Percentiles rank a stretch among this genome's conserved stretches.
Evolutionary conservation across 2,113 vertebrate species (phyloP).

Genomic region (Formicarius rufipectus): DNA sequence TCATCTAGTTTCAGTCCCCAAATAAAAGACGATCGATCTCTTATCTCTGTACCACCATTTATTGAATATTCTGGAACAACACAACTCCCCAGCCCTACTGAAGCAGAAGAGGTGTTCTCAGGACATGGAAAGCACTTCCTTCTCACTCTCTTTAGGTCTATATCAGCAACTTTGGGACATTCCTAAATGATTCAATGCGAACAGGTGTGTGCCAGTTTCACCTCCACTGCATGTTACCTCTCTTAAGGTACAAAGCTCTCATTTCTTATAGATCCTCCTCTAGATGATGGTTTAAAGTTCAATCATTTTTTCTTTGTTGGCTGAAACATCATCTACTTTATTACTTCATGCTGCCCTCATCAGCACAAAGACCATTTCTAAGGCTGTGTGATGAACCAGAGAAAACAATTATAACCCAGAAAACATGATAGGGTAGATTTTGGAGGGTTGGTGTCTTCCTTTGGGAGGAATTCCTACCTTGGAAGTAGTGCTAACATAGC

Average conservation of each 20-base stretch:
- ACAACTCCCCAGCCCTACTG: background rate
- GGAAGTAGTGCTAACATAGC: background rate
- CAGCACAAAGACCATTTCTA: background rate
- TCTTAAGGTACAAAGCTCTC: background rate
- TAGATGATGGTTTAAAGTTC: background rate
- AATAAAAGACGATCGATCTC: background rate
- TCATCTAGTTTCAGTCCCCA: background rate
- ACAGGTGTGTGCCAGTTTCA: background rate
- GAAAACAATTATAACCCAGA: background rate
- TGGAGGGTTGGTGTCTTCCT: fast-evolving
- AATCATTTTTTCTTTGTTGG: background rate
- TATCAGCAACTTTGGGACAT: background rate
- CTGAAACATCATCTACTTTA: background rate
- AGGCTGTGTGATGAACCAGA: background rate
- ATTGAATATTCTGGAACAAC: background rate
- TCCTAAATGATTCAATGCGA: background rate
- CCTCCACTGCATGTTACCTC: background rate
- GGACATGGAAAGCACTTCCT: background rate
- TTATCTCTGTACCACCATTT: background rate
- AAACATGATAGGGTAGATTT: background rate
- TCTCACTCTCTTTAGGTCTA: background rate
- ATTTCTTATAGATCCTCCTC: background rate
- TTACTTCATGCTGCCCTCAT: background rate
- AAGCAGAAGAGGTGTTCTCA: background rate
- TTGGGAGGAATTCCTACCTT: background rate